These are phyloP conservation scores for Andrena haemorrhoa DNA, from an alignment of 2,888 invertebrate species.

Conservation along the genomic window DNA sequence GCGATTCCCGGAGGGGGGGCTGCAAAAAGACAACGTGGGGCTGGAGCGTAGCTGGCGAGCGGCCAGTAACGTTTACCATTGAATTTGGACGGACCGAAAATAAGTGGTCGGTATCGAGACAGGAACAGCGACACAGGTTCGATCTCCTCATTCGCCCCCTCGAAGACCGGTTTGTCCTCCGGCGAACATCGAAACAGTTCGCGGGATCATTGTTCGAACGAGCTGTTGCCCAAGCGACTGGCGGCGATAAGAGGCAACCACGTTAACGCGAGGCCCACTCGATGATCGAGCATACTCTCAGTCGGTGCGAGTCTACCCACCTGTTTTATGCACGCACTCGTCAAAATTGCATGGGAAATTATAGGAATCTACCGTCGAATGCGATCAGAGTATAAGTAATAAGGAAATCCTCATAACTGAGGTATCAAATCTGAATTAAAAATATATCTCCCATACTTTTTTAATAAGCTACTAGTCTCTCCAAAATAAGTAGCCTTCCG, in stretches of 20 bases:
- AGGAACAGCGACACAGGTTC: conserved; percentile 69
- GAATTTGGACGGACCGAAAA: conserved; percentile 67
- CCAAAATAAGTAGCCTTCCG: background rate
- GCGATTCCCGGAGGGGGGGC: background rate
- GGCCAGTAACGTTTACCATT: conserved; percentile 65
- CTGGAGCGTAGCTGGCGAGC: conserved; percentile 52
- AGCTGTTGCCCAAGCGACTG: conserved; percentile 24
- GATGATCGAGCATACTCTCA: background rate
- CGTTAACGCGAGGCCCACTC: background rate
- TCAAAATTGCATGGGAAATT: background rate
- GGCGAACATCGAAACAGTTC: conserved; percentile 55
- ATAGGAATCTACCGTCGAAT: no score
- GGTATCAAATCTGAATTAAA: no score
- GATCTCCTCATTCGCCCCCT: conserved; percentile 64
- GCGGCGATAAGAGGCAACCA: conserved; percentile 1
- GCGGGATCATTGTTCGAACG: conserved; percentile 65
- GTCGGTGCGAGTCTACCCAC: background rate
- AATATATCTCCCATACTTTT: no score
- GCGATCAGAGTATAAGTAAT: no score
- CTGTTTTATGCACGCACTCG: background rate
- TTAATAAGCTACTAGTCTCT: no score
- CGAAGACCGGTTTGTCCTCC: conserved; percentile 68
- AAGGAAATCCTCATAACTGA: no score
- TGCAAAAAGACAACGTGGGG: conserved; percentile 39
- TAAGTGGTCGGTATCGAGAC: conserved; percentile 62